These are phyloP conservation scores for Pelecanus crispus DNA, from an alignment of 2,113 vertebrate species.

Conservation along the genomic window DNA sequence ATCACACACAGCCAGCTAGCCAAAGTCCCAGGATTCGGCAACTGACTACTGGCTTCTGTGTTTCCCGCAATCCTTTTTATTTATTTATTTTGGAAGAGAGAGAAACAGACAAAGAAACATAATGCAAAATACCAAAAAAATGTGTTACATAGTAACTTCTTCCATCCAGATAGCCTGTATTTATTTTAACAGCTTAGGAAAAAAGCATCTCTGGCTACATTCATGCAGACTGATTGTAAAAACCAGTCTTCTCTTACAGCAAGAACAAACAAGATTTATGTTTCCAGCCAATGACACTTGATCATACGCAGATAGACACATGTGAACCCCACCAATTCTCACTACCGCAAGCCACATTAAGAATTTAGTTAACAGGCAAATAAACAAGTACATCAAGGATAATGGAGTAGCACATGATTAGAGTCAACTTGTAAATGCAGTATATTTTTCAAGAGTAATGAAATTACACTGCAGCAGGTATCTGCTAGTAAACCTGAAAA, in stretches of 20 bases:
- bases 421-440: not conserved
- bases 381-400: slow-evolving; percentile 33
- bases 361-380: not conserved
- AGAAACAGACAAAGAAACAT: not conserved
- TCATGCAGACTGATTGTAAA: not conserved
- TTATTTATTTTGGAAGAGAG: not conserved
- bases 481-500: not conserved
- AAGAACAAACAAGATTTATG: not conserved
- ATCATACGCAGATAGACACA: not conserved
- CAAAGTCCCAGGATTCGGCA: not conserved
- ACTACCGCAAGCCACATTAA: not conserved
- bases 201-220: not conserved
- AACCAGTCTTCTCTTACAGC: not conserved
- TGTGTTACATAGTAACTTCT: not conserved
- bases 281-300: not conserved
- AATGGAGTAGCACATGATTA: slow-evolving; percentile 4
- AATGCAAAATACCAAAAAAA: not conserved
- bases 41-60: not conserved
- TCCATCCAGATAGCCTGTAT: not conserved
- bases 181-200: not conserved
- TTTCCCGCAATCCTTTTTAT: not conserved
- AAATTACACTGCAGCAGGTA: not conserved
- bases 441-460: not conserved
- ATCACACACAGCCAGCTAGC: not conserved
- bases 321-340: not conserved